Base-by-base conservation (phyloP, 2,113 vertebrate species). In the Grammomys dolichurus region DNA sequence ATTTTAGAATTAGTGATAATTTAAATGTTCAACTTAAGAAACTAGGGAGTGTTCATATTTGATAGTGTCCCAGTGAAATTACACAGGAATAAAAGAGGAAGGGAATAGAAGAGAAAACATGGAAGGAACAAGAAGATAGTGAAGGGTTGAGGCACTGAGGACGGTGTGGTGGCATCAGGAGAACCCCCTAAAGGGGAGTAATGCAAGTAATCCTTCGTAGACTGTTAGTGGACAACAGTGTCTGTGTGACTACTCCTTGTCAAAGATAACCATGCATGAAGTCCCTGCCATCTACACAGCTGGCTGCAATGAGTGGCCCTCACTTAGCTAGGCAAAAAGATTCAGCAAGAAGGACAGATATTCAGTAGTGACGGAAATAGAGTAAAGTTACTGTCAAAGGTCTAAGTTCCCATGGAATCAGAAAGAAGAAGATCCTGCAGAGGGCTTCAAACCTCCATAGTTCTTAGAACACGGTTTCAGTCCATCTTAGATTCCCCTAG, bases 21-120 rank as follows among this genome's bases (percentile, higher is more conserved):
- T 60, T 48, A 86, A 95, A 60, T 22, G 13, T 10, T 95, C 24
- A 54, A 28, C 22, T 22, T 77, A 60, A 95, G 65, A 94, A 81
- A 84, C 78, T 31, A 22, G 63, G 13, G 36, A 82, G 12, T 69
- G n/a, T 16, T 73, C 9, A 14, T 33, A 81, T 78, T 73, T 65
- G 0, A 54, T 78, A 89, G 65, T 72, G 22, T 82, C 43, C 31
- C 22, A 26, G 1, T 43, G 40, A 73, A 1, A 1, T n/a, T 90
- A 78, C 17, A 87, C 78, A 2, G 43, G 75, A 84, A 19, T 43
- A 11, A 54, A 67, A 67, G 13, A 72, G 7, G 1, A 81, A 78
- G 3, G 2, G 7, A 14, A 58, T 8, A 54, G 40, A 78, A 90
- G n/a, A 90, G 12, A 80, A 31, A 90, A n/a, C 67, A 40, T 12